phyloP scores from a whole-genome alignment of 2,797 vertebrate genomes.

The Mionectes olivaceus region DNA sequence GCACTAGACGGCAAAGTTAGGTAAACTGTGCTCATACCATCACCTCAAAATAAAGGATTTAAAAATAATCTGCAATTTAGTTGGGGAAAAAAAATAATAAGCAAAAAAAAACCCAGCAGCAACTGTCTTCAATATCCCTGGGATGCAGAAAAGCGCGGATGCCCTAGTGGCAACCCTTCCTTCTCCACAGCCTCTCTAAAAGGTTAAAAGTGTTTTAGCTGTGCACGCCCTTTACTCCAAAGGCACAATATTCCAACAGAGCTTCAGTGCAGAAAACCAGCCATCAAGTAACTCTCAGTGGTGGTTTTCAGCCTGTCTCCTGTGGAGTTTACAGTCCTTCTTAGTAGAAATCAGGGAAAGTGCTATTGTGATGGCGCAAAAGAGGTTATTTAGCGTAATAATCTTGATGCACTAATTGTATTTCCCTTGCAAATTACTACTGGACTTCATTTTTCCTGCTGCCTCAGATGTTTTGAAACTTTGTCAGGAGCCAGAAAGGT shows the following conservation, averaged over 20 bases:
- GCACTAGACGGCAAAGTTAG: background rate
- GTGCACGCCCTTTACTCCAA: background rate
- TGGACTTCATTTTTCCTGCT: background rate
- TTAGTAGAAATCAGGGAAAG: background rate
- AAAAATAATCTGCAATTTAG: background rate
- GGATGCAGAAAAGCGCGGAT: background rate
- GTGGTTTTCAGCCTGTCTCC: background rate
- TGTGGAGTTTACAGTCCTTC: background rate
- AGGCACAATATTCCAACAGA: background rate
- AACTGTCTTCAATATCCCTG: background rate
- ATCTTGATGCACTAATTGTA: background rate
- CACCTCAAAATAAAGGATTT: background rate
- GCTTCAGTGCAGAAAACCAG: background rate
- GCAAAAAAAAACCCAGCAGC: fast-evolving
- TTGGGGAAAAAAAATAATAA: background rate
- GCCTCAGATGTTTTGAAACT: background rate
- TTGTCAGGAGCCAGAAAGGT: background rate
- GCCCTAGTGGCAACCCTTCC: background rate
- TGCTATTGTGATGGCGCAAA: background rate
- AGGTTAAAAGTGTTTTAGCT: background rate
- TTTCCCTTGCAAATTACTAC: background rate
- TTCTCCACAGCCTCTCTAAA: background rate
- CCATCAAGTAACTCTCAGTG: background rate
- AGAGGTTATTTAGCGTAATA: background rate
- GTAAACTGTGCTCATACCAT: background rate